Conservation (phyloP, 1,140 invertebrate species). For the Ceratitis capitata region DNA sequence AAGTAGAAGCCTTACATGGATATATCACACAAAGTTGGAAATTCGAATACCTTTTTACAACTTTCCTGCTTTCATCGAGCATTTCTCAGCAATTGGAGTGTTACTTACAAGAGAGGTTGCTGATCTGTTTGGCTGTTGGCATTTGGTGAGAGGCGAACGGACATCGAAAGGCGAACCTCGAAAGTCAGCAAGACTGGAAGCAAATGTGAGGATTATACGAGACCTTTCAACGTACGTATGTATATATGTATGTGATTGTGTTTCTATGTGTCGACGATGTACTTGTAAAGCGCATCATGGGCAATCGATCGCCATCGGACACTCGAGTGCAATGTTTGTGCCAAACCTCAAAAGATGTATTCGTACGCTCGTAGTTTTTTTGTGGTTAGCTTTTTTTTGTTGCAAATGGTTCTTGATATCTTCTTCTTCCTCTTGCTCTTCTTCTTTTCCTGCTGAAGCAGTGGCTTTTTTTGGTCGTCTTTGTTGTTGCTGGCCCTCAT, state of each 20-base stretch:
- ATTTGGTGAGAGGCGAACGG: not conserved
- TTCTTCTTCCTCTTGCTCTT: not conserved
- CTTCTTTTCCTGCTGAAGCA: not conserved
- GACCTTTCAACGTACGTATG: not conserved
- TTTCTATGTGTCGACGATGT: not conserved
- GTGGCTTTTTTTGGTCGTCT: too few species aligned
- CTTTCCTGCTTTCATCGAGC: not conserved
- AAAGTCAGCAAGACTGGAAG: not conserved
- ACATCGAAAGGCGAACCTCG: not conserved
- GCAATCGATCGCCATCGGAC: slow-evolving; percentile 31
- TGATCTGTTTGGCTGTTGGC: not conserved
- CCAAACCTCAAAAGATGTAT: slow-evolving; percentile 15
- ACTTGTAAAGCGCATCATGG: slow-evolving; percentile 23
- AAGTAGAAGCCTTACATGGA: not conserved
- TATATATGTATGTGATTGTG: not conserved
- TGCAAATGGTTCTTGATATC: not conserved
- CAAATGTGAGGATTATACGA: not conserved
- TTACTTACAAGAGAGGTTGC: not conserved
- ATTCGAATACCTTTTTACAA: not conserved
- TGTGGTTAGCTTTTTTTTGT: not conserved
- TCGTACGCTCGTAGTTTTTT: not conserved
- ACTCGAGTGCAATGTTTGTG: slow-evolving; percentile 20
- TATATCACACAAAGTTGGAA: not conserved
- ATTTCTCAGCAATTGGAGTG: not conserved
- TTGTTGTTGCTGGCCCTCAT: slow-evolving; percentile 35